Percentiles rank a stretch among this genome's conserved stretches.
These are phyloP conservation scores for Leistus spinibarbis DNA, from an alignment of 2,888 invertebrate species.

Conservation along the genomic window DNA sequence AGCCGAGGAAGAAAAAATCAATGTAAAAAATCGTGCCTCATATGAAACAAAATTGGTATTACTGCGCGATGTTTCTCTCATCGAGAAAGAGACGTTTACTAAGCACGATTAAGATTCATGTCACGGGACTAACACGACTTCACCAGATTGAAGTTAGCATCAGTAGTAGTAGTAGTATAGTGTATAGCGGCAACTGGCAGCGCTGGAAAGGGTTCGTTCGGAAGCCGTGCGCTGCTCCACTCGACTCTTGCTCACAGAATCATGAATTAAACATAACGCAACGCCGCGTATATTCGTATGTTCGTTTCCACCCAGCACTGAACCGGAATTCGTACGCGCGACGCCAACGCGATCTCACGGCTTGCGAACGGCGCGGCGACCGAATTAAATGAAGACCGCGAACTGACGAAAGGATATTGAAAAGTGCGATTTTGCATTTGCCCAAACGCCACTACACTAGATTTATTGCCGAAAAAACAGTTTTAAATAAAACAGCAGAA, in stretches of 20 bases:
- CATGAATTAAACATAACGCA: conserved; percentile 33
- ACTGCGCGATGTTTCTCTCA: not conserved
- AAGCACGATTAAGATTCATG: conserved; percentile 26
- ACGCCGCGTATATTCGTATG: not conserved
- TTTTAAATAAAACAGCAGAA: not conserved
- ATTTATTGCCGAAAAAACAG: not conserved
- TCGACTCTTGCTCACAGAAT: conserved; percentile 8
- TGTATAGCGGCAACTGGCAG: conserved; percentile 9
- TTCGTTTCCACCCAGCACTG: not conserved
- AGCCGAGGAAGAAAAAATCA: not conserved
- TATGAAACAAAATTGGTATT: not conserved
- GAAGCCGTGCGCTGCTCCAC: conserved; percentile 12
- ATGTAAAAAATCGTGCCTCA: conserved; percentile 22
- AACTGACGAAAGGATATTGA: conserved; percentile 34
- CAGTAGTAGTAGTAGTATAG: conserved; percentile 4
- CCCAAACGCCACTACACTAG: not conserved
- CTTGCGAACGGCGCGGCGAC: conserved; percentile 16
- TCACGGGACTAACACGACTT: conserved; percentile 44
- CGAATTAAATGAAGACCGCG: conserved; percentile 37
- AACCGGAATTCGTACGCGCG: conserved; percentile 30
- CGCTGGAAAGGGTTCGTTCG: not conserved
- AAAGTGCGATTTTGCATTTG: conserved; percentile 17
- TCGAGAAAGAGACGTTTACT: conserved; percentile 19
- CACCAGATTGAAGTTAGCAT: conserved; percentile 53
- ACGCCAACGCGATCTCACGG: conserved; percentile 6